phyloP scores from a whole-genome alignment of 2,113 vertebrate species.

The Campylomormyrus tamandua region DNA sequence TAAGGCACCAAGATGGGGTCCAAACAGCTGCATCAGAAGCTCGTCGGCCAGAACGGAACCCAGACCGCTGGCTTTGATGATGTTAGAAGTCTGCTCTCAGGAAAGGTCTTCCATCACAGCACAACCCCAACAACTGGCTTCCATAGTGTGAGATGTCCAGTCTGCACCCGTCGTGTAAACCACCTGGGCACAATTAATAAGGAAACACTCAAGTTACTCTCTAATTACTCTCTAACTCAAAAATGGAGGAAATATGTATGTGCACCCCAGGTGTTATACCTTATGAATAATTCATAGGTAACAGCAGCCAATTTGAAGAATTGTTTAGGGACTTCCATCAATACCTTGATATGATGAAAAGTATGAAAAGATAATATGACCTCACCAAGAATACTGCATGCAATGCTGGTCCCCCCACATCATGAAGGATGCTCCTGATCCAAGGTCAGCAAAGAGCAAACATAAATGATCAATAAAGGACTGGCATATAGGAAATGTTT shows the following conservation, averaged over 20 bases:
- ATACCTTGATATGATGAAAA: neutral
- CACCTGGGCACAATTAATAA: neutral
- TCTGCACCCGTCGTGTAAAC: neutral
- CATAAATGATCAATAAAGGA: neutral
- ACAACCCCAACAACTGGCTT: neutral
- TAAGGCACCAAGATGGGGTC: neutral
- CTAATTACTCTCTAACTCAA: neutral
- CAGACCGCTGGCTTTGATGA: neutral
- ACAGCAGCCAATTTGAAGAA: neutral
- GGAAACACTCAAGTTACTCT: neutral
- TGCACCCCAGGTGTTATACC: neutral
- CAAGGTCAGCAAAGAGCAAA: neutral
- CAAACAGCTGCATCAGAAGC: neutral
- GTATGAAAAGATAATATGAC: neutral
- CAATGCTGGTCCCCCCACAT: neutral
- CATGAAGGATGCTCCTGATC: neutral
- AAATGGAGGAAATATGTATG: neutral
- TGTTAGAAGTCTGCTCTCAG: neutral
- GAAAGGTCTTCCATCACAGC: neutral
- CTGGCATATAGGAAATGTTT: neutral
- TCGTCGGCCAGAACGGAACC: neutral
- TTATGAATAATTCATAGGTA: neutral
- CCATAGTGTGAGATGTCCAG: neutral
- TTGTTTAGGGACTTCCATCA: neutral
- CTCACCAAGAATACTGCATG: neutral